Base-by-base conservation (phyloP, 2,113 vertebrate genomes). In the Ctenomys sociabilis region DNA sequence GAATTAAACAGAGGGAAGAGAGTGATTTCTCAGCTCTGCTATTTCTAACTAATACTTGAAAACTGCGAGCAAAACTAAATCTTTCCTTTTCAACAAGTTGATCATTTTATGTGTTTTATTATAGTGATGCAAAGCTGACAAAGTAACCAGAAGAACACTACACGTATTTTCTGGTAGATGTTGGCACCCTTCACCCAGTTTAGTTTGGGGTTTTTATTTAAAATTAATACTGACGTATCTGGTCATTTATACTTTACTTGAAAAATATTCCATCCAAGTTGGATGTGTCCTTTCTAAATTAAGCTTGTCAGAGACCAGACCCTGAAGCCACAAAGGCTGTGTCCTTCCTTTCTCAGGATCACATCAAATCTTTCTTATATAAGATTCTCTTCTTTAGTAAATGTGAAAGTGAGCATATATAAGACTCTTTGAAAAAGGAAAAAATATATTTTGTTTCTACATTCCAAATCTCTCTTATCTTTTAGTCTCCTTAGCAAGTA, bases 401-500 rank as follows among this genome's bases (percentile, higher is more conserved):
- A 70, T 21, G 35, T 37, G 68, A 70, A 70, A 70, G 68, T 37
- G 7, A 70, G 68, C 35, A n/a, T 59, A 84, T 5, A 32, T 16
- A 73, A 68, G 57, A 93, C 26, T 85, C 68, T 94, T 14, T 84
- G 54, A 9, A 66, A 30, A 9, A 96, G 78, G 57, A 54, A 73
- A 85, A 95, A 78, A 66, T 35, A 16, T 22, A 32, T 88, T 93
- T 88, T 70, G 59, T 70, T 93, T 94, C 92, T 64, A 10, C 37
- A 59, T 92, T 87, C 70, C 24, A 85, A 11, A 49, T 19, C 61
- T 94, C 70, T 52, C 70, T 35, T 96, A 37, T 5, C 28, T 90
- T 72, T 88, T 83, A 45, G 64, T 94, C 63, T 90, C 90, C 82
- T 93, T 92, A 80, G 90, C 87, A 95, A 95, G 83, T 64, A 61